Evolutionary conservation across 2,888 invertebrate species (phyloP), one percentile per base, ranked within the genome.

Genomic region (Meta bourneti): DNA sequence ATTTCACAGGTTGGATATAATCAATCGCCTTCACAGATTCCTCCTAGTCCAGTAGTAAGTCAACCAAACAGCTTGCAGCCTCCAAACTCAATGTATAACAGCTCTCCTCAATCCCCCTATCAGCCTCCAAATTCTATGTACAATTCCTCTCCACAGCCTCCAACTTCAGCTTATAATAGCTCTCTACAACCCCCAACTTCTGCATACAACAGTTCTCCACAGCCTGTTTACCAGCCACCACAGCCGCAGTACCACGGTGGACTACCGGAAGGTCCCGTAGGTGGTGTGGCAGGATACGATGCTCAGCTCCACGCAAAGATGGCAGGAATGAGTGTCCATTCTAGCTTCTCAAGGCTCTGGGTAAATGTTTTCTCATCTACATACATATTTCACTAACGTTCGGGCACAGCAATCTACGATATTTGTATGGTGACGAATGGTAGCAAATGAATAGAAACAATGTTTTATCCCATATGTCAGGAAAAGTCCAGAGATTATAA

Each of bases 181-280:
- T 84, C 84, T 48, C 75, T 75, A 5, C 61, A 51, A 1, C 72
- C 52, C 52, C 80, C 61, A 54, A 61, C 80, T 7, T 61, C 54
- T 61, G 80, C 19, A 7, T 90, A 69, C 34, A 90, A 80, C 74
- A 90, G 61, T 51, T 90, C 90, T 49, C 74, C 84, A 0, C 79
- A 74, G 49, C 84, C 90, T 19, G 72, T 69, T 13, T 74, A 54
- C 6, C 88, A 89, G 71, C 54, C 34, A 0, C 77, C 70, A 13
- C 82, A 75, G 61, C 74, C 19, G 20, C 78, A 61, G 2, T 79
- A 69, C 9, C 51, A 20, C 9, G 75, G 83, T 54, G 72, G 75
- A n/a, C n/a, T 91, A 48, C 93, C 93, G 7, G 93, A 93, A 71
- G 93, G 93, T 61, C 93, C 93, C 54, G 93, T 93, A n/a, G 93